A percentile compares a stretch with the other conserved stretches of the same genome.
Evolutionary conservation across 2,888 invertebrate genomes (phyloP).

Genomic region (Rhagophthalmus giganteus): DNA sequence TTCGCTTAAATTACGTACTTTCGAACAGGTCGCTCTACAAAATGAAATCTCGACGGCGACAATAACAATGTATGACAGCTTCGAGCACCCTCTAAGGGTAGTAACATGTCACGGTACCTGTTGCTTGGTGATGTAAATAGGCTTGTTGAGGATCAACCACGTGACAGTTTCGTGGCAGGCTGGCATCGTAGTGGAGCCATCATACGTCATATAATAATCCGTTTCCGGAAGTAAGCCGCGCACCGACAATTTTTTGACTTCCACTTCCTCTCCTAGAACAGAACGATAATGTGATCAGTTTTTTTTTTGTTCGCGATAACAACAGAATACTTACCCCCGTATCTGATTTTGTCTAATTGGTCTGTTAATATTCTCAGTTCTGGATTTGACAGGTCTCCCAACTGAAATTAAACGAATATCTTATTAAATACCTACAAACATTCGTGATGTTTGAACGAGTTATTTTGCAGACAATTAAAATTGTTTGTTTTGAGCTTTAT

Average conservation of each 20-base stretch:
- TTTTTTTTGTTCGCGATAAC: no score
- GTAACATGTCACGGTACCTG: constrained; percentile 66
- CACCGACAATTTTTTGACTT: constrained; percentile 83
- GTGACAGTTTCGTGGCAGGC: constrained; percentile 98
- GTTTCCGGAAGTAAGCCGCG: constrained; percentile 89
- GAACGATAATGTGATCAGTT: no score
- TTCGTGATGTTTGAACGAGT: no score
- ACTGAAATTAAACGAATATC: constrained; percentile 61
- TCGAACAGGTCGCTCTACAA: constrained; percentile 11
- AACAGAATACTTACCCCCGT: constrained; percentile 75
- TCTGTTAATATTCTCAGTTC: constrained; percentile 90
- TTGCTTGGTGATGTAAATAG: constrained; percentile 96
- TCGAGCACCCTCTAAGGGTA: constrained; percentile 31
- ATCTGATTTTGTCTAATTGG: constrained; percentile 88
- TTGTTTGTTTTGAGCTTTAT: no score
- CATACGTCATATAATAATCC: constrained; percentile 97
- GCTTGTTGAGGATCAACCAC: constrained; percentile 97
- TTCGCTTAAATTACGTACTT: constrained; percentile 5
- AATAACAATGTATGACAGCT: constrained; percentile 33
- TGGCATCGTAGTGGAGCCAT: constrained; percentile 95
- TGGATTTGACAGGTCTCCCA: constrained; percentile 89
- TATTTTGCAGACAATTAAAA: no score
- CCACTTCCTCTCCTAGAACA: constrained; percentile 75
- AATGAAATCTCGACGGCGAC: constrained; percentile 19
- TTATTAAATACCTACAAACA: neutral